A percentile compares a stretch with the other conserved stretches of the same genome.
These are phyloP conservation scores for Nasonia oneida DNA, from an alignment of 2,888 invertebrate species.

Conservation along the genomic window DNA sequence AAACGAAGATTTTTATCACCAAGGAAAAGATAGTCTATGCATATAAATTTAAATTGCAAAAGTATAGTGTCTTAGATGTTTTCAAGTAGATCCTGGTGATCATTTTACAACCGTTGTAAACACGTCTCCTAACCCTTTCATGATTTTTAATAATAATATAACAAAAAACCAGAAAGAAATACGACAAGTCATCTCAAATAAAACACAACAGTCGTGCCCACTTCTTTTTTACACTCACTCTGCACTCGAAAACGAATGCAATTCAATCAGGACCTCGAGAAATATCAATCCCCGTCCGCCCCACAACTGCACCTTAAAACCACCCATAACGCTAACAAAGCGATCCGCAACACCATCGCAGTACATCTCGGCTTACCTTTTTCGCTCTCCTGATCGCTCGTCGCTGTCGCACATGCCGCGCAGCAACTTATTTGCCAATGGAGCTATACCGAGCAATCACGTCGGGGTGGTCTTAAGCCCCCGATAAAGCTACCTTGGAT, in stretches of 20 bases:
- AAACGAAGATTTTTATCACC: no score
- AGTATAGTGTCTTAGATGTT: no score
- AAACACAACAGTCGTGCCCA: no score
- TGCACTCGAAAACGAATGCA: neutral
- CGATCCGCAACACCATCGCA: neutral
- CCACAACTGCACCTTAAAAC: neutral
- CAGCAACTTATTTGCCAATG: neutral
- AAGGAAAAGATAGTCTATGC: no score
- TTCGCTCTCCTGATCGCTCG: neutral
- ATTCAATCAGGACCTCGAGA: neutral
- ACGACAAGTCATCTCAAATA: no score
- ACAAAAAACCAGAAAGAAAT: no score
- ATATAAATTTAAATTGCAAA: no score
- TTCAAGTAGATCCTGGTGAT: no score
- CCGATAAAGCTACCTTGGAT: slow-evolving; percentile 63
- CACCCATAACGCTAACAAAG: neutral
- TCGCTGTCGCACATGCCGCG: neutral
- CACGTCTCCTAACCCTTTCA: no score
- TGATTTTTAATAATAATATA: no score
- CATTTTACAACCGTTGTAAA: no score
- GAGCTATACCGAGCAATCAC: slow-evolving; percentile 50
- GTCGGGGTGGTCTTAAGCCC: slow-evolving; percentile 42
- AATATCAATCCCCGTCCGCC: neutral
- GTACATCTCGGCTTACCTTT: slow-evolving; percentile 1
- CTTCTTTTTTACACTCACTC: no score